Evolutionary conservation across 2,797 vertebrate species (phyloP).

Genomic region (Macrochelys suwanniensis): DNA sequence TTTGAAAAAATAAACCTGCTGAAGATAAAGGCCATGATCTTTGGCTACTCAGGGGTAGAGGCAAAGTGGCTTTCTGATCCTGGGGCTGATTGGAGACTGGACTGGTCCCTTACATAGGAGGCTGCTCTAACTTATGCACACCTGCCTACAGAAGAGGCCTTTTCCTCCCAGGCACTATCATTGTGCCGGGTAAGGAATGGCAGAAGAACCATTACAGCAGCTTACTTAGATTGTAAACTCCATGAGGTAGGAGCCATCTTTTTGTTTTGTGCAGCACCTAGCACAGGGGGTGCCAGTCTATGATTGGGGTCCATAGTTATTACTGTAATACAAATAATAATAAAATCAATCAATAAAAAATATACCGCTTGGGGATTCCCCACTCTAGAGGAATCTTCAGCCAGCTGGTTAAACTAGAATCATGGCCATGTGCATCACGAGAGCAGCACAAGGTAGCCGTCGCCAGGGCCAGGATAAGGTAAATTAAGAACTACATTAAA

Average conservation of each 20-base stretch:
- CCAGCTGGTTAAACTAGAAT: neutral
- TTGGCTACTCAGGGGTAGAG: neutral
- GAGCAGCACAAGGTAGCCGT: neutral
- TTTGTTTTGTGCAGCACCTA: neutral
- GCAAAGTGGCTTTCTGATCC: neutral
- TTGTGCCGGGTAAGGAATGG: neutral
- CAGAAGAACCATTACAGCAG: neutral
- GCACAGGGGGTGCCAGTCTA: neutral
- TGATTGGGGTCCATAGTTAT: neutral
- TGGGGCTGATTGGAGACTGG: neutral
- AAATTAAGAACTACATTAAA: neutral
- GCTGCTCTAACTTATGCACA: neutral
- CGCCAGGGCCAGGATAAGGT: neutral
- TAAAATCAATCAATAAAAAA: neutral
- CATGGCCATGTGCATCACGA: neutral
- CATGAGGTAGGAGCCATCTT: neutral
- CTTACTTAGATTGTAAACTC: neutral
- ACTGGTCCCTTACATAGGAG: neutral
- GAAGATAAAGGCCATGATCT: neutral
- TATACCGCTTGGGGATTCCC: neutral
- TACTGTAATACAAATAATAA: neutral
- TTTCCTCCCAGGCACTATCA: neutral
- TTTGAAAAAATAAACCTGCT: neutral
- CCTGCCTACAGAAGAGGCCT: neutral
- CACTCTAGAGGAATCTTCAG: neutral